Base-by-base conservation (phyloP, 2,113 vertebrate genomes). In the Nothobranchius kuhntae region DNA sequence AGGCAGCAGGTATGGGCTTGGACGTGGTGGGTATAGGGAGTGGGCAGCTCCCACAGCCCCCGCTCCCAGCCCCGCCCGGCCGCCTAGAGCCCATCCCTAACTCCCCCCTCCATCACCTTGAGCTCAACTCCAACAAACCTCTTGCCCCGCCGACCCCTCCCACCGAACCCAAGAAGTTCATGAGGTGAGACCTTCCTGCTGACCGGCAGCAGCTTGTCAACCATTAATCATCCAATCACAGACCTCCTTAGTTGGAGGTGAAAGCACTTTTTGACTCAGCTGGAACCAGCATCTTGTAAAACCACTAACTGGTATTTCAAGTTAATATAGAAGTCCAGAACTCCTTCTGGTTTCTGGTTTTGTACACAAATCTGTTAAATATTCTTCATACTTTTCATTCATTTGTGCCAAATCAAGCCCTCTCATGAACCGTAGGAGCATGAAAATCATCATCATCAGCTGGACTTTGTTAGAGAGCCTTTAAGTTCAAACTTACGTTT, bases 41-140 rank as follows among this genome's bases (percentile, higher is more conserved):
- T 45, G 86, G 86, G 76, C 95, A 94, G 88, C 95, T 93, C 89
- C 95, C 95, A 59, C 95, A 93, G 72, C 93, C 94, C 6, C 94
- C 93, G 86, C 91, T 93, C 93, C 94, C 95, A 88, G 75, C 94
- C 88, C 92, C 91, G 60, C 90, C 95, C 74, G 93, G 89, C 91
- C 97, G 96, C 85, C 95, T 99, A 93, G 95, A 98, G 67, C 97
- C 96, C 92, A 94, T 98, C 91, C 95, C 96, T 89, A 98, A 97
- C 92, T 98, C 96, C 95, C 96, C 96, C 91, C 92, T 95, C 93
- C 97, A 96, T 83, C 95, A 97, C 83, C 94, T 94, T 91, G 96
- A 96, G 92, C 94, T 99, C 94, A 97, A 94, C 96, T 95, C 95
- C 93, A 98, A 94, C 95, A 98, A 98, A 93, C 95, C 96, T 93